Conservation (phyloP, 1,140 invertebrate genomes). For the Drosophila pseudoobscura region DNA sequence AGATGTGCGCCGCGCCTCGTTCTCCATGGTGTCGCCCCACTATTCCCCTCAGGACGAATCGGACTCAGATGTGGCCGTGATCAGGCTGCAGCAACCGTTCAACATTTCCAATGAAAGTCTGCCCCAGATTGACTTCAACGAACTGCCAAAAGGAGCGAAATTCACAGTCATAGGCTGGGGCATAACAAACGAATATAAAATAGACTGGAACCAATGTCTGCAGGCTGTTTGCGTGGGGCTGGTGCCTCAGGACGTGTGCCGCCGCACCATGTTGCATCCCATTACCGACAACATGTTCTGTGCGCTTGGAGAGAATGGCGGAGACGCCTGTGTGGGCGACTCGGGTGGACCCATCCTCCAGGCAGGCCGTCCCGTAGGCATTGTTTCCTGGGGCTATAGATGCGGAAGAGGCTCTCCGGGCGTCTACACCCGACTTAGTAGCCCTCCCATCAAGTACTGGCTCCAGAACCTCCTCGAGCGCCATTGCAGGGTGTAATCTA, state of each 20-base stretch:
- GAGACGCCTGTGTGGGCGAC: conserved; percentile 62
- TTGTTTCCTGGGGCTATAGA: conserved; percentile 86
- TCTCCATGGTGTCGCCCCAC: conserved; percentile 5
- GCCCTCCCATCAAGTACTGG: conserved; percentile 21
- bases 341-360: conserved; percentile 59
- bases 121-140: conserved; percentile 46
- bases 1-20: conserved; percentile 36
- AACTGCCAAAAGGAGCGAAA: conserved; percentile 25
- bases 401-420: conserved; percentile 84
- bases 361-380: conserved; percentile 38
- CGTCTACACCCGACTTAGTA: conserved; percentile 84
- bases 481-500: conserved; percentile 26
- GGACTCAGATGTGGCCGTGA: conserved; percentile 63
- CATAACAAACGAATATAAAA: not conserved
- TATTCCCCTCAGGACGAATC: conserved; percentile 10
- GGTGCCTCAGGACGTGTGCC: conserved; percentile 17
- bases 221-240: conserved; percentile 32
- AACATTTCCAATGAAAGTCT: conserved; percentile 18
- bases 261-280: not conserved
- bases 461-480: conserved; percentile 21
- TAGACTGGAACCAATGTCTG: conserved; percentile 42
- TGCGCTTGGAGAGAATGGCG: conserved; percentile 62
- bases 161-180: conserved; percentile 62
- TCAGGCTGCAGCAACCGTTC: conserved; percentile 45
- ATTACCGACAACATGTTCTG: conserved; percentile 82